A percentile compares a stretch with the other conserved stretches of the same genome.
Conservation (phyloP, 2,797 vertebrate genomes). For the Centropyge bicolor region DNA sequence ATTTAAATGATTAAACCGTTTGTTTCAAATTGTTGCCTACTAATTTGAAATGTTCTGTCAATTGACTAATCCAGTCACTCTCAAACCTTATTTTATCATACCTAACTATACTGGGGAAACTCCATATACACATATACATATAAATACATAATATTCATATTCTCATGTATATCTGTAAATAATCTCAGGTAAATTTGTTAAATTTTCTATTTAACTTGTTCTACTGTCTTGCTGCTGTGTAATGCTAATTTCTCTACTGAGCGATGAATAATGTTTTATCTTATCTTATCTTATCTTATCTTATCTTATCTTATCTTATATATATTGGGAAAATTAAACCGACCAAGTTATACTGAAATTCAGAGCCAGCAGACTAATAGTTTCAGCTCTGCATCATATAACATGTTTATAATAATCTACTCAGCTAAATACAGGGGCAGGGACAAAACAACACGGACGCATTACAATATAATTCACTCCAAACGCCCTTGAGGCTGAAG, state of each 20-base stretch:
- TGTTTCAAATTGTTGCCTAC: neutral
- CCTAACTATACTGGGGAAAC: neutral
- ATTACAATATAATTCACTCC: constrained; percentile 8
- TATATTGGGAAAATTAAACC: no score
- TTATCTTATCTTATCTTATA: no score
- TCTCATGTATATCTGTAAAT: no score
- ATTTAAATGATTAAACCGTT: neutral
- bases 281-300: no score
- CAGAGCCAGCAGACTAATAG: neutral
- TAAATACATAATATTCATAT: no score
- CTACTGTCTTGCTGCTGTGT: no score
- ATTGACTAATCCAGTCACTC: neutral
- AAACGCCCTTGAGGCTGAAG: constrained; percentile 6
- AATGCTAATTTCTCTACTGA: no score
- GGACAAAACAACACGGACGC: neutral
- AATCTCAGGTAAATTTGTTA: no score
- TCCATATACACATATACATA: no score
- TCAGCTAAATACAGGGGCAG: neutral
- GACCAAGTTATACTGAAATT: neutral
- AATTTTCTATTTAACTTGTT: no score
- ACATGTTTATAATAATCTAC: neutral
- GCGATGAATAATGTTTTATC: no score
- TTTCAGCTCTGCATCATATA: constrained; percentile 1
- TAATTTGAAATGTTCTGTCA: neutral
- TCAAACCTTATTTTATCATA: neutral